Evolutionary conservation across 2,888 invertebrate species (phyloP).

Genomic region (Erebia palarica): DNA sequence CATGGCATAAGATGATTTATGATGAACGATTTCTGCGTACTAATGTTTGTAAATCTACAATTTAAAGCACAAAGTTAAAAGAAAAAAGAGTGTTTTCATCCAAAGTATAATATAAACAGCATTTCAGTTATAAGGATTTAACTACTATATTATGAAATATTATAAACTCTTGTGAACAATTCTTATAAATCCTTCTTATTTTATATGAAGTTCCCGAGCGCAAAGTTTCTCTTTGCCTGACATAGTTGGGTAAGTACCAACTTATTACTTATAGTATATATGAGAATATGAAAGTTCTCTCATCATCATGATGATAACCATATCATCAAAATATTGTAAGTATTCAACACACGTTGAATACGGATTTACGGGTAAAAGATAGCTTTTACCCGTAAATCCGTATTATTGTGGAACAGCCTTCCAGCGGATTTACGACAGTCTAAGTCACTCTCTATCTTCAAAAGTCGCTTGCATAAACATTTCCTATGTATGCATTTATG

Average conservation of each 20-base stretch:
- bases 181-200: constrained; percentile 24
- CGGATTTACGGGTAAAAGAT: too few species aligned
- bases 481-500: too few species aligned
- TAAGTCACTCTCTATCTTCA: too few species aligned
- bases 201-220: constrained; percentile 22
- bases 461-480: too few species aligned
- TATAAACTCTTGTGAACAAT: constrained; percentile 16
- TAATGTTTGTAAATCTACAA: too few species aligned
- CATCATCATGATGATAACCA: neutral
- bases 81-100: neutral
- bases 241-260: constrained; percentile 17
- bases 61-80: too few species aligned
- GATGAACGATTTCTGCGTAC: too few species aligned
- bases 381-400: too few species aligned
- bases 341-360: too few species aligned
- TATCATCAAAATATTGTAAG: constrained; percentile 12
- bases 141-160: constrained; percentile 7
- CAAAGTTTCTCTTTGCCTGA: constrained; percentile 19
- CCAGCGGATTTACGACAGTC: too few species aligned
- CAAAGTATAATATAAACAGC: neutral
- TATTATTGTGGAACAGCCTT: too few species aligned
- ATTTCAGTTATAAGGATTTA: constrained; percentile 12
- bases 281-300: constrained; percentile 11
- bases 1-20: too few species aligned
- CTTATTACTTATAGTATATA: constrained; percentile 12